phyloP scores from a whole-genome alignment of 2,888 invertebrate genomes.

The Poecilobothrus nobilitatus region DNA sequence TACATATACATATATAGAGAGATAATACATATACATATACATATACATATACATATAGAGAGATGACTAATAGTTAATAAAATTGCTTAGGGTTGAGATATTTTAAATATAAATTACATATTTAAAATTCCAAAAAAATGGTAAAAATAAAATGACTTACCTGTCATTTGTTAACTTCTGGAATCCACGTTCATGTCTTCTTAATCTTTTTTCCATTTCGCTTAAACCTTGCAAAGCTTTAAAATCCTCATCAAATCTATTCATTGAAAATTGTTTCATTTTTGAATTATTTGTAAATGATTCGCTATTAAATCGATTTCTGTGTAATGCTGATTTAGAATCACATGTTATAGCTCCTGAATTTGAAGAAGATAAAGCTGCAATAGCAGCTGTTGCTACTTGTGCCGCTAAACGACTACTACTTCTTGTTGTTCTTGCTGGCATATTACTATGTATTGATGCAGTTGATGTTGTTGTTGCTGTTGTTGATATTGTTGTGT shows the following conservation, averaged over 20 bases:
- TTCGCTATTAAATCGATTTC: neutral
- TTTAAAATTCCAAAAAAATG: too few species aligned
- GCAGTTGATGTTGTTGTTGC: conserved; percentile 33
- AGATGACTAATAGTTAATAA: too few species aligned
- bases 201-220: too few species aligned
- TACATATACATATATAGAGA: too few species aligned
- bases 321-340: conserved; percentile 5
- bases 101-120: too few species aligned
- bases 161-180: neutral
- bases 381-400: conserved; percentile 8
- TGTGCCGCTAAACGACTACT: neutral
- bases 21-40: too few species aligned
- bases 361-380: neutral
- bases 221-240: too few species aligned
- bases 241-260: too few species aligned
- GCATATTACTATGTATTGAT: conserved; percentile 35
- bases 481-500: conserved; percentile 40
- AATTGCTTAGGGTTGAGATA: too few species aligned
- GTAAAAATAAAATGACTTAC: neutral
- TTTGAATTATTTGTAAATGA: neutral
- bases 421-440: conserved; percentile 11
- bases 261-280: neutral
- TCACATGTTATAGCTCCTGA: neutral
- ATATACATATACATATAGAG: too few species aligned
- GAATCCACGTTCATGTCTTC: neutral